A percentile compares a stretch with the other conserved stretches of the same genome.
Conservation (phyloP, 2,797 vertebrate species). For the Paramormyrops hopkinsi region DNA sequence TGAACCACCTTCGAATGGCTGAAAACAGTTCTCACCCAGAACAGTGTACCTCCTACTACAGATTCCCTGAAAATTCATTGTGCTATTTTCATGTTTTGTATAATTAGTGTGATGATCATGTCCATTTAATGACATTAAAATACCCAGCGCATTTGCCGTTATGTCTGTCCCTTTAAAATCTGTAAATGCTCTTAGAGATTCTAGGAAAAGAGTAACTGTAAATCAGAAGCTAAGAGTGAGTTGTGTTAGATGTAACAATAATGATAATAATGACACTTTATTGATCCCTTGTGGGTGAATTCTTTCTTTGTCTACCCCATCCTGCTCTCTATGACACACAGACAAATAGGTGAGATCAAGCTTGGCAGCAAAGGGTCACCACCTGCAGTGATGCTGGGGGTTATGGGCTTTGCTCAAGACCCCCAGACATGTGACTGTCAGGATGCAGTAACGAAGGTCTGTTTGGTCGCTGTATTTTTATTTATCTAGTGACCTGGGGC, state of each 20-base stretch:
- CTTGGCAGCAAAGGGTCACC: not conserved
- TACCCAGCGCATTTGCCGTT: not conserved
- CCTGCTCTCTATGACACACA: not conserved
- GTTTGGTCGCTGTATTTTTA: not conserved
- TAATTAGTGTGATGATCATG: slow-evolving; percentile 4
- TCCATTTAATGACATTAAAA: not conserved
- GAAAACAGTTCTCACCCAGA: slow-evolving; percentile 4
- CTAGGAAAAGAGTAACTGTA: not conserved
- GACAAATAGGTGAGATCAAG: not conserved
- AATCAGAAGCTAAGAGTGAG: not conserved
- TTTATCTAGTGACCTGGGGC: not conserved
- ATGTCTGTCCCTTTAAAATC: not conserved
- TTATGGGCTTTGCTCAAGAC: not conserved
- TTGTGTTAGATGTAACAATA: not conserved
- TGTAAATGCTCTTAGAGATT: not conserved
- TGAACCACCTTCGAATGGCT: slow-evolving; percentile 30
- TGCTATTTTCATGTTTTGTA: not conserved
- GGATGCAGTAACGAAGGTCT: not conserved
- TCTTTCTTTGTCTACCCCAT: not conserved
- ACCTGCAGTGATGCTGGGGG: not conserved
- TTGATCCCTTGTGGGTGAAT: not conserved
- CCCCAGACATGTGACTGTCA: not conserved
- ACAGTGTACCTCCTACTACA: slow-evolving; percentile 13
- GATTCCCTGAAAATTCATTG: slow-evolving; percentile 20
- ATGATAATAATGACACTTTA: not conserved